Conservation (phyloP, 2,113 vertebrate species). For the Tiliqua scincoides region DNA sequence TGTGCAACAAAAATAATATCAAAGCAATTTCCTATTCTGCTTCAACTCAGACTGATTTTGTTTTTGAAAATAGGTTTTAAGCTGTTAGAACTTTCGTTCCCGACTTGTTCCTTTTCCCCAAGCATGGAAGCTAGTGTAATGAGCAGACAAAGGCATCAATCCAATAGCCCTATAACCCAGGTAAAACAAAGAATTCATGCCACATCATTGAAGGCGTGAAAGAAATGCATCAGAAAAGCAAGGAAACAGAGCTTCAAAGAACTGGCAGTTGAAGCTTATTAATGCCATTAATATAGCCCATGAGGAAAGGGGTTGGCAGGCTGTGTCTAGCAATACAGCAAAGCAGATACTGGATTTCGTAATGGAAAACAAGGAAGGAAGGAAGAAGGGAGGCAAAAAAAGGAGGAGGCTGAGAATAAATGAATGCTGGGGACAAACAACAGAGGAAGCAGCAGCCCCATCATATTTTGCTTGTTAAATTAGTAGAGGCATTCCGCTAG, state of each 20-base stretch:
- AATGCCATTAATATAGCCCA: constrained; percentile 1
- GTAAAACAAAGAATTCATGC: background rate
- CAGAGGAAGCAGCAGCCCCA: background rate
- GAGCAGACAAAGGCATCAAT: background rate
- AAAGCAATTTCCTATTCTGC: background rate
- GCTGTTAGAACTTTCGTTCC: background rate
- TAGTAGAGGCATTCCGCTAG: background rate
- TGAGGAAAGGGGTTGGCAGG: background rate
- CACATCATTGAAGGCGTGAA: background rate
- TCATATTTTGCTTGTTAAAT: background rate
- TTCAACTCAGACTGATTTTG: background rate
- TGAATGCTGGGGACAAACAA: background rate
- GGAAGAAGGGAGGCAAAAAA: background rate
- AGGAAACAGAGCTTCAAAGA: background rate
- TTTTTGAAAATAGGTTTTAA: background rate
- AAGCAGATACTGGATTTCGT: background rate
- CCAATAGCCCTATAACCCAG: background rate
- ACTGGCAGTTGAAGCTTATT: constrained; percentile 5
- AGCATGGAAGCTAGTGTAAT: background rate
- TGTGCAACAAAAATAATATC: constrained; percentile 7
- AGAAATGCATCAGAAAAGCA: background rate
- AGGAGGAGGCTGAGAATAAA: background rate
- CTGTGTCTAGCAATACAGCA: background rate
- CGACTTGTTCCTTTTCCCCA: background rate
- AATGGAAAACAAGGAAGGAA: background rate